phyloP scores from a whole-genome alignment of 2,888 invertebrate genomes.

The Yponomeuta sedellus region DNA sequence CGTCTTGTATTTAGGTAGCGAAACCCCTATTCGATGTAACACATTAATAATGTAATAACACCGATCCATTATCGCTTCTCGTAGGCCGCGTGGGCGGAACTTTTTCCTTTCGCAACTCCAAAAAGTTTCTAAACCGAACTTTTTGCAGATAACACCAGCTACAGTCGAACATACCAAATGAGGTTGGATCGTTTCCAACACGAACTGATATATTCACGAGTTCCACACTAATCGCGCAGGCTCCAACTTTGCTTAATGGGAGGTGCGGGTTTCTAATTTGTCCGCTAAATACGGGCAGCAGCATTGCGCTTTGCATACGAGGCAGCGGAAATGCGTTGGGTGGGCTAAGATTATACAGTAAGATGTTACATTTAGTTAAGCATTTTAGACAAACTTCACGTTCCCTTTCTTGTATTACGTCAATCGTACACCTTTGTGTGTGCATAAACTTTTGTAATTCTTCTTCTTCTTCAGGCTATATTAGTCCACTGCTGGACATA shows the following conservation, averaged over 20 bases:
- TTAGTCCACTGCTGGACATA: too few species aligned
- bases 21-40: not conserved
- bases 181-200: not conserved
- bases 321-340: too few species aligned
- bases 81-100: not conserved
- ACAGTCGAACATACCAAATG: not conserved
- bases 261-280: not conserved
- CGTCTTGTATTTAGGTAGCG: not conserved
- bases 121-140: not conserved
- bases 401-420: too few species aligned
- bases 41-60: not conserved
- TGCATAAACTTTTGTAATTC: too few species aligned
- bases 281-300: not conserved
- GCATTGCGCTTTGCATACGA: too few species aligned
- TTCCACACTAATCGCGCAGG: not conserved
- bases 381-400: too few species aligned
- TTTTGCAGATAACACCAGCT: not conserved
- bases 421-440: too few species aligned
- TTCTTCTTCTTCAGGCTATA: too few species aligned
- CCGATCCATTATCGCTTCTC: not conserved
- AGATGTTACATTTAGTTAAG: too few species aligned
- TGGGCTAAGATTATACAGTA: too few species aligned
- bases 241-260: not conserved
- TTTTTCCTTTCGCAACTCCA: not conserved
- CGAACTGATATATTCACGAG: not conserved